Evolutionary conservation across 2,113 vertebrate genomes (phyloP), one percentile per base, ranked within the genome.

Genomic region (Sardina pilchardus): DNA sequence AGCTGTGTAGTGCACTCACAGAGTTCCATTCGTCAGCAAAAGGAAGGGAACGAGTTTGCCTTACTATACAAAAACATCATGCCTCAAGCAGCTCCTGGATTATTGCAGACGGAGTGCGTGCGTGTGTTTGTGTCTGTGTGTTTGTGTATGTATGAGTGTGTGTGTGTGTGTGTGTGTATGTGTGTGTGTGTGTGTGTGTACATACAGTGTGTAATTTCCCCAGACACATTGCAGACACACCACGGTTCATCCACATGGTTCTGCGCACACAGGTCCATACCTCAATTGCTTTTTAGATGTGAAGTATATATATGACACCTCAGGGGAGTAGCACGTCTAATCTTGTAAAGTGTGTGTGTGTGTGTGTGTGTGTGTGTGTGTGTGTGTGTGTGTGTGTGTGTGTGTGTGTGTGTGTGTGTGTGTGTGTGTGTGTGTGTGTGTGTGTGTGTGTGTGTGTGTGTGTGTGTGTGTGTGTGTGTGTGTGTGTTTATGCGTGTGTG

Each of bases 1-100:
- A 85, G 86, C 78, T 87, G 85, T 45, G 83, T 26, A 50, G 83
- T 80, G 4, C 26, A 71, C 67, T 83, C 43, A 47, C 47, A 39
- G 34, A 39, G 10, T 42, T 47, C 83, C 16, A 21, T 83, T 45
- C 47, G 30, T 83, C 84, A 85, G 50, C 12, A 43, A 9, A 44
- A 81, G 21, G 30, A 36, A 16, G 14, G 34, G 30, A 34, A 36
- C 3, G 30, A 75, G 67, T 75, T 75, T 16, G 67, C 67, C 67
- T 75, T 34, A 75, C 30, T 36, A 36, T 75, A 75, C 67, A 75
- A 36, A 36, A 34, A 75, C 10, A 75, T 36, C 30, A 75, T 14
- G 10, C 67, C 67, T 75, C 4, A 9, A 75, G 67, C 19, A 26
- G n/a, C 8, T 30, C 8, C 8, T 9, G 19, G 4, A n/a, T 59